Conservation (phyloP, 2,113 vertebrate species). For the Burhinus bistriatus region DNA sequence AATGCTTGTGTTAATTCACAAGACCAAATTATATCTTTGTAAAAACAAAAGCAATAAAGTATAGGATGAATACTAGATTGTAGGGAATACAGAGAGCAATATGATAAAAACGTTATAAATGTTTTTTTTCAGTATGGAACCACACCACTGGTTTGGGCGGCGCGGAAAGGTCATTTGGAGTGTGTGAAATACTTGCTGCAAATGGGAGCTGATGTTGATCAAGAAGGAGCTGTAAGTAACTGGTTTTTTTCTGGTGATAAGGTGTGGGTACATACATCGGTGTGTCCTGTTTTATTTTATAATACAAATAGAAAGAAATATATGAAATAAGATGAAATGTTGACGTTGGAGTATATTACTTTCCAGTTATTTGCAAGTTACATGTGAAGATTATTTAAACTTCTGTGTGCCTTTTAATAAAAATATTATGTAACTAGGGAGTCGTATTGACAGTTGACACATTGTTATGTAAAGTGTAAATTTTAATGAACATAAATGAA, state of each 20-base stretch:
- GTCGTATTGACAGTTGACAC: neutral
- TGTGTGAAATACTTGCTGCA: constrained; percentile 91
- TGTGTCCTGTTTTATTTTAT: neutral
- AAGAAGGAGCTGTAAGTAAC: constrained; percentile 92
- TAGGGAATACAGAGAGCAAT: neutral
- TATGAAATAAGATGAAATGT: neutral
- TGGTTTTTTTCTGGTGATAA: neutral
- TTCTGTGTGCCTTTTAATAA: neutral
- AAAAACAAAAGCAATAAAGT: neutral
- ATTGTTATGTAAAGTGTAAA: neutral
- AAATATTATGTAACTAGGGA: neutral
- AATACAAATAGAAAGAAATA: neutral
- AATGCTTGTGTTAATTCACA: neutral
- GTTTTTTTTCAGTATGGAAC: constrained; percentile 88
- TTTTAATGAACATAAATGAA: neutral
- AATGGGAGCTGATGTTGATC: constrained; percentile 95
- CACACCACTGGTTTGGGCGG: constrained; percentile 94
- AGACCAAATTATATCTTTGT: neutral
- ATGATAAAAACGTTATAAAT: neutral
- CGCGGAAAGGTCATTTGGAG: constrained; percentile 92
- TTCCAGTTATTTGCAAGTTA: neutral
- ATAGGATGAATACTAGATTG: neutral
- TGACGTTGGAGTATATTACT: neutral
- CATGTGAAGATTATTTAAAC: neutral
- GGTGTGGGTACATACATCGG: neutral